Evolutionary conservation across 2,888 invertebrate genomes (phyloP).

Genomic region (Euplexia lucipara): DNA sequence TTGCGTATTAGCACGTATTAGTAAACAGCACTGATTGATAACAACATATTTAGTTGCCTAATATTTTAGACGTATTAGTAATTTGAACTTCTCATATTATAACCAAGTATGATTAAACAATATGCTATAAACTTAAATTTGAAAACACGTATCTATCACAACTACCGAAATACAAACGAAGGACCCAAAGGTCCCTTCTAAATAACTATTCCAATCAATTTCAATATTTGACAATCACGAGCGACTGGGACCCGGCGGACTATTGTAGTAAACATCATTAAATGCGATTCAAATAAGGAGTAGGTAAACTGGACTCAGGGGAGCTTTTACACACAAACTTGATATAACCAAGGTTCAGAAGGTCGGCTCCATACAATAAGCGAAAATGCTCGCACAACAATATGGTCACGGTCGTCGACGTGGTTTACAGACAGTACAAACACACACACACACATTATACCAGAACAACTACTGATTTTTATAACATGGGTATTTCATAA

Average conservation of each 20-base stretch:
- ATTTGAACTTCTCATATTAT: too few species aligned
- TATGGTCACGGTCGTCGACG: too few species aligned
- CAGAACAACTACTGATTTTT: too few species aligned
- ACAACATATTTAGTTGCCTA: too few species aligned
- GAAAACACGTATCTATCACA: slow-evolving; percentile 1
- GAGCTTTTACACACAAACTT: slow-evolving; percentile 33
- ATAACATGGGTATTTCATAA: too few species aligned
- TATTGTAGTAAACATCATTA: slow-evolving; percentile 73
- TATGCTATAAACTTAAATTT: not conserved
- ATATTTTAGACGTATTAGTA: too few species aligned
- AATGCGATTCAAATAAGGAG: slow-evolving; percentile 72
- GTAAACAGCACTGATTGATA: too few species aligned
- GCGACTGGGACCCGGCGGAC: slow-evolving; percentile 39
- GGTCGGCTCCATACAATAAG: not conserved
- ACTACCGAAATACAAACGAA: slow-evolving; percentile 4
- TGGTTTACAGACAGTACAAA: not conserved
- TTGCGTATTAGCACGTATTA: too few species aligned
- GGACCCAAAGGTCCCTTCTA: not conserved
- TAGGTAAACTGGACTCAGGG: slow-evolving; percentile 57
- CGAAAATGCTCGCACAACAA: not conserved
- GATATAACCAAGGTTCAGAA: slow-evolving; percentile 13
- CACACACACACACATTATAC: too few species aligned
- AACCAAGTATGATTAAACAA: too few species aligned
- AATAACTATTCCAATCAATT: slow-evolving; percentile 50
- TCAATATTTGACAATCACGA: slow-evolving; percentile 60